These are phyloP conservation scores for Stenodema calcarata DNA, from an alignment of 2,888 invertebrate genomes.

Conservation along the genomic window DNA sequence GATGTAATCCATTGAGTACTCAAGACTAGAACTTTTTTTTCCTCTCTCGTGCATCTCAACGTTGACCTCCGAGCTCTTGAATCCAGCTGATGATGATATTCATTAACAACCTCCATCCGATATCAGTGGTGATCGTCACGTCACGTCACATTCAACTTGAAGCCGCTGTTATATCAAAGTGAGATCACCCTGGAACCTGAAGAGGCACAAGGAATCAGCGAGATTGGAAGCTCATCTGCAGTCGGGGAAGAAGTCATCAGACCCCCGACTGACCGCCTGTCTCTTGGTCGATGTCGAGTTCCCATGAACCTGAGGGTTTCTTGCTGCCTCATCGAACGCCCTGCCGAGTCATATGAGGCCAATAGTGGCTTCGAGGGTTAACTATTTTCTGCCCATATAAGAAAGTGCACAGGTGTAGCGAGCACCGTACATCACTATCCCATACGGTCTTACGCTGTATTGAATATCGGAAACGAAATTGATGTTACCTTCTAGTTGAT, in stretches of 20 bases:
- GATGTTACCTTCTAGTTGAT: neutral
- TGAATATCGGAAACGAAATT: neutral
- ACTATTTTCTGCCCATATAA: too few relatives aligned
- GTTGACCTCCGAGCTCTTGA: neutral
- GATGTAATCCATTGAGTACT: too few relatives aligned
- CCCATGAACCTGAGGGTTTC: constrained; percentile 19
- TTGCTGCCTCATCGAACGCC: constrained; percentile 4
- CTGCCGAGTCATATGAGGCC: neutral
- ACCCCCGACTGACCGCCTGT: neutral
- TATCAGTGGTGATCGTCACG: neutral
- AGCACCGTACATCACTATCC: too few relatives aligned
- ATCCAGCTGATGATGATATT: neutral
- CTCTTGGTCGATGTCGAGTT: neutral
- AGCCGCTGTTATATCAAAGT: neutral
- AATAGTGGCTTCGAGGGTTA: neutral
- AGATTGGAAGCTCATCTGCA: neutral
- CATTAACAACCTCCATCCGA: neutral
- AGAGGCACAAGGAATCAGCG: neutral
- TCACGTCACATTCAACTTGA: neutral
- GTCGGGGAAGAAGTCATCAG: constrained; percentile 17
- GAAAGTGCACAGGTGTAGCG: too few relatives aligned
- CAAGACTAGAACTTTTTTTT: too few relatives aligned
- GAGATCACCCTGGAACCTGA: neutral
- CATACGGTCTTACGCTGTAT: too few relatives aligned
- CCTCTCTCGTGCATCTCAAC: too few relatives aligned